Conservation (phyloP, 2,113 vertebrate species). For the Rynchops niger region DNA sequence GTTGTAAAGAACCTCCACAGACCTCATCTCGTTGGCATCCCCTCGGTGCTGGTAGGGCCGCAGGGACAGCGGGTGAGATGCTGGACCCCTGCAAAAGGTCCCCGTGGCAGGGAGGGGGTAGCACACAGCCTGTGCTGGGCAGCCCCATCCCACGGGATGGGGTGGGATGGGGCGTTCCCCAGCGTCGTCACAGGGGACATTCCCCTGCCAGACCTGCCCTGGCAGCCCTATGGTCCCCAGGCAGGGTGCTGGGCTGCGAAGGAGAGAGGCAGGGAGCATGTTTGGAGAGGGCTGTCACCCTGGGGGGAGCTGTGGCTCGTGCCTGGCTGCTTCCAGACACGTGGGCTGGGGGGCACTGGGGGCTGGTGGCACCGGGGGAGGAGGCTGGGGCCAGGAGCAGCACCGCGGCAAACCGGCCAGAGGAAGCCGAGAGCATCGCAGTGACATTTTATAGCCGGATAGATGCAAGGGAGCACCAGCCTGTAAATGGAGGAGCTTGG, state of each 20-base stretch:
- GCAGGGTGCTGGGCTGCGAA: neutral
- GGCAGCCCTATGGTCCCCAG: neutral
- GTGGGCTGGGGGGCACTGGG: accelerated
- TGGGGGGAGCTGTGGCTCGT: accelerated
- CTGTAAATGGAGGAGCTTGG: neutral
- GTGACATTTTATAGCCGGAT: accelerated
- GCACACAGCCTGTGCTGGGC: neutral
- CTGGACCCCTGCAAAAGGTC: neutral
- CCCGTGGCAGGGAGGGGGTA: neutral
- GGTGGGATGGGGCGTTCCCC: neutral
- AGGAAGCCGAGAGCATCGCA: accelerated
- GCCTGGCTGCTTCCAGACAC: neutral
- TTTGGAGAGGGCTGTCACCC: neutral
- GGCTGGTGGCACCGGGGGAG: accelerated
- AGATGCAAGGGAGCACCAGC: neutral
- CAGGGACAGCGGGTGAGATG: accelerated
- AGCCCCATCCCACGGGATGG: accelerated
- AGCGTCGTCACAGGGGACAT: neutral
- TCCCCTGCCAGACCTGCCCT: neutral
- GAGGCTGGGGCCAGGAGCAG: neutral
- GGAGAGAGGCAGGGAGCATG: neutral
- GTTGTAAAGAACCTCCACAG: constrained; percentile 68
- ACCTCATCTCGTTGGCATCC: neutral
- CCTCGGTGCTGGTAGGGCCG: accelerated
- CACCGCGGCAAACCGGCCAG: accelerated